Evolutionary conservation across 1,140 invertebrate species (phyloP).

Genomic region (Drosophila rhopaloa): DNA sequence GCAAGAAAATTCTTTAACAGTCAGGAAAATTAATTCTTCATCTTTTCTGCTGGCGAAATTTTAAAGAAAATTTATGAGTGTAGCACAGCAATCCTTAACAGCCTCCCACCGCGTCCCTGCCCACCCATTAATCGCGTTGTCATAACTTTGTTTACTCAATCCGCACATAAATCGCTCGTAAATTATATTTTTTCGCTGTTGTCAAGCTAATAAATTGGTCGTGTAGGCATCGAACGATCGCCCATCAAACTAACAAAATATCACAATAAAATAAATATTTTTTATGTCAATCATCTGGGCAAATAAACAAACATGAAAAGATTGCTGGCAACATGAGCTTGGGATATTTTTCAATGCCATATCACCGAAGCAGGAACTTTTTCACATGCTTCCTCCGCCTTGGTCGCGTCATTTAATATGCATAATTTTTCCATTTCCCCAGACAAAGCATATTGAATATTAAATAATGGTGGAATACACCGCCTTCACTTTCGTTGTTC

Average conservation of each 20-base stretch:
- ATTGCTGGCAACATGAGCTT: slow-evolving; percentile 8
- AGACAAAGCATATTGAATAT: slow-evolving; percentile 80
- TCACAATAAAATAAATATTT: slow-evolving; percentile 60
- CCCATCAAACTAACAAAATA: slow-evolving; percentile 77
- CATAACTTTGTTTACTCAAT: slow-evolving; percentile 62
- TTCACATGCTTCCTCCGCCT: slow-evolving; percentile 46
- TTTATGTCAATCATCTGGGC: slow-evolving; percentile 75
- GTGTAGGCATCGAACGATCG: slow-evolving; percentile 52
- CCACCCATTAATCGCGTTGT: slow-evolving; percentile 24
- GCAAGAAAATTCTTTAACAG: no score
- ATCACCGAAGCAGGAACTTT: slow-evolving; percentile 25
- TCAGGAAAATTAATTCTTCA: no score
- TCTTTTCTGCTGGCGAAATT: not conserved
- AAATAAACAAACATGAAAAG: slow-evolving; percentile 52
- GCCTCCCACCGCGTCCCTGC: not conserved
- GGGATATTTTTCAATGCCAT: slow-evolving; percentile 60
- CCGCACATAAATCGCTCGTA: slow-evolving; percentile 56
- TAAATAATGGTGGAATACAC: slow-evolving; percentile 62
- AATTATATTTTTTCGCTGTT: slow-evolving; percentile 52
- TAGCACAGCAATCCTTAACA: not conserved
- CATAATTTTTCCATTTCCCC: slow-evolving; percentile 79
- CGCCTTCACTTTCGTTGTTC: slow-evolving; percentile 34
- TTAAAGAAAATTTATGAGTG: not conserved
- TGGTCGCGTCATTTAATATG: slow-evolving; percentile 71
- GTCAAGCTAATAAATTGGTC: slow-evolving; percentile 61